A percentile compares a stretch with the other conserved stretches of the same genome.
Evolutionary conservation across 2,797 vertebrate genomes (phyloP).

Genomic region (Pelodytes ibericus): DNA sequence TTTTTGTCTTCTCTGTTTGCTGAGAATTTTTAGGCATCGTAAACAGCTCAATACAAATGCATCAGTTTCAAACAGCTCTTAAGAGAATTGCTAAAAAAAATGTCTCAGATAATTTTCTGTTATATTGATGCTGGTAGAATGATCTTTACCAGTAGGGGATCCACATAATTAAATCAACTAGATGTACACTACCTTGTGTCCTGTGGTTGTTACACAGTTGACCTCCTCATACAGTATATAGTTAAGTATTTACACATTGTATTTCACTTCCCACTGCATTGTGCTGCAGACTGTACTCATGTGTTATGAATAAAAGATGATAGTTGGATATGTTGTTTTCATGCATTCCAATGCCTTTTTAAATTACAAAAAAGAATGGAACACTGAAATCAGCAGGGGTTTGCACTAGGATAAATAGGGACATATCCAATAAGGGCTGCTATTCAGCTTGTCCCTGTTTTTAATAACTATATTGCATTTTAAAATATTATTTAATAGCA

Average conservation of each 20-base stretch:
- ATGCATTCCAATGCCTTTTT: conserved; percentile 25
- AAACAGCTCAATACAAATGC: too few relatives aligned
- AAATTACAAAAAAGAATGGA: neutral
- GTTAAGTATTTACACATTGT: too few relatives aligned
- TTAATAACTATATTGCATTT: too few relatives aligned
- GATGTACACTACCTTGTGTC: neutral
- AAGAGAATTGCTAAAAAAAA: neutral
- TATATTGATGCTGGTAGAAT: neutral
- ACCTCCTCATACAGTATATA: neutral
- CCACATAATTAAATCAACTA: conserved; percentile 26
- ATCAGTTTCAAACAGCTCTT: neutral
- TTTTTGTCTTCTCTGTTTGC: too few relatives aligned
- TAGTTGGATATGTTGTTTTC: conserved; percentile 2
- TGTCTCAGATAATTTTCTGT: neutral
- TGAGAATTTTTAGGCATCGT: too few relatives aligned
- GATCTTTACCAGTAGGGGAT: neutral
- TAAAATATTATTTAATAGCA: too few relatives aligned
- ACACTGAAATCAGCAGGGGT: neutral
- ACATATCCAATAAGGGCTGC: too few relatives aligned
- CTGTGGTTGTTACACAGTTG: conserved; percentile 25
- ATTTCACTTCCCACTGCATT: too few relatives aligned
- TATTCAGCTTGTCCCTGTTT: too few relatives aligned
- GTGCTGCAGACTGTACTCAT: neutral
- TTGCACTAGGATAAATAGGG: neutral
- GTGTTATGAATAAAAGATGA: conserved; percentile 15